Base-by-base conservation (phyloP, 1,140 invertebrate species). In the Cydia strobilella region DNA sequence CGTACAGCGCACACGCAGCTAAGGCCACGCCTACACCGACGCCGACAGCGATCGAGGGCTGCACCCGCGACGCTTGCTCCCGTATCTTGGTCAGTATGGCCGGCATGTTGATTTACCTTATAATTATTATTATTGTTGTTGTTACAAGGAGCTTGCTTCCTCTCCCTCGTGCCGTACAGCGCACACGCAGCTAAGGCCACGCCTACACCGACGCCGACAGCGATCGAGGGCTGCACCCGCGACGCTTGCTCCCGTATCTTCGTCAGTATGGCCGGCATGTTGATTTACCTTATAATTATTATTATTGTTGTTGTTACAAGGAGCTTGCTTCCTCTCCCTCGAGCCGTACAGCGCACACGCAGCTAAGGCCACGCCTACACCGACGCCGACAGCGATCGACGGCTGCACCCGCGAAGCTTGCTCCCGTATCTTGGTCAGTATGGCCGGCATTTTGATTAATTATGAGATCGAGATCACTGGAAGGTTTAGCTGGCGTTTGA, bases 1-100 rank as follows among this genome's bases (percentile, higher is more conserved):
- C 84, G 77, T 92, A 92, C 0, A 82, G 90, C 75, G 82, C 94
- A 87, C 84, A 94, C 74, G 86, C 91, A 0, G 90, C 91, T 12
- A 93, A 39, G 0, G 91, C 90, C n/a, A 91, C 90, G 0, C 89
- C 90, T 12, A 91, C 84, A 0, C 90, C 91, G 0, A 95, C 93
- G 3, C 94, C 94, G 63, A 93, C 88, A 2, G 95, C 94, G 72
- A 96, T 80, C 75, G 92, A 85, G 48, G 93, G 93, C 79, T 95
- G 93, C 72, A 94, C 94, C 31, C 88, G 77, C 72, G 85, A 90
- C 77, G 89, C 90, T 69, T 93, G 90, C 79, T 93, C 91, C 27
- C 87, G 75, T 20, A 93, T 88, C 78, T 3, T 31, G 31, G 31
- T 31, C 31, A 31, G 31, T 10, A 13, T 45, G 42, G 42, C 3